phyloP scores from a whole-genome alignment of 2,888 invertebrate species.

The Acanthacorydalis orientalis region DNA sequence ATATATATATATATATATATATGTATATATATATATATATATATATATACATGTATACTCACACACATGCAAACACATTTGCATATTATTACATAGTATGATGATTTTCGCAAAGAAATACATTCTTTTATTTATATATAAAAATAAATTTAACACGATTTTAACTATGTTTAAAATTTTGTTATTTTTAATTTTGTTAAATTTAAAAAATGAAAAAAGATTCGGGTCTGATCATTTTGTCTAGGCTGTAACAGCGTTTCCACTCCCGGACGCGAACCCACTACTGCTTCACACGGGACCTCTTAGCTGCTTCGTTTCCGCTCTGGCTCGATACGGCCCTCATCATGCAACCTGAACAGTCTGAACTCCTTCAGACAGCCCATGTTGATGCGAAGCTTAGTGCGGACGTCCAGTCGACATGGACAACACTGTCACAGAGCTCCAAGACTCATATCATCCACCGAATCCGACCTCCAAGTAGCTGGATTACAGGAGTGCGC shows the following conservation, averaged over 20 bases:
- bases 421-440: slow-evolving; percentile 25
- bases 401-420: slow-evolving; percentile 67
- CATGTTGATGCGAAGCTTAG: slow-evolving; percentile 98
- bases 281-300: slow-evolving; percentile 97
- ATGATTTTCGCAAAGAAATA: too few relatives aligned
- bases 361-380: slow-evolving; percentile 69
- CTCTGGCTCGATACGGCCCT: slow-evolving; percentile 97
- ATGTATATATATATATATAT: too few relatives aligned
- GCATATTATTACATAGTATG: too few relatives aligned
- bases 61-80: too few relatives aligned
- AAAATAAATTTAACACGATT: too few relatives aligned
- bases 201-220: slow-evolving; percentile 40
- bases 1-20: too few relatives aligned
- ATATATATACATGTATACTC: too few relatives aligned
- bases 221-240: slow-evolving; percentile 60
- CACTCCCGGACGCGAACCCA: slow-evolving; percentile 97
- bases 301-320: slow-evolving; percentile 99
- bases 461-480: slow-evolving; percentile 27
- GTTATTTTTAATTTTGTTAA: too few relatives aligned
- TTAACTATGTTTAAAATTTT: too few relatives aligned
- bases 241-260: slow-evolving; percentile 72
- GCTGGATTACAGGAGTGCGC: too few relatives aligned
- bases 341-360: slow-evolving; percentile 85
- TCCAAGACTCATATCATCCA: slow-evolving; percentile 34
- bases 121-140: not conserved